Conservation (phyloP, 1,140 invertebrate species). For the Cyclina sinensis region DNA sequence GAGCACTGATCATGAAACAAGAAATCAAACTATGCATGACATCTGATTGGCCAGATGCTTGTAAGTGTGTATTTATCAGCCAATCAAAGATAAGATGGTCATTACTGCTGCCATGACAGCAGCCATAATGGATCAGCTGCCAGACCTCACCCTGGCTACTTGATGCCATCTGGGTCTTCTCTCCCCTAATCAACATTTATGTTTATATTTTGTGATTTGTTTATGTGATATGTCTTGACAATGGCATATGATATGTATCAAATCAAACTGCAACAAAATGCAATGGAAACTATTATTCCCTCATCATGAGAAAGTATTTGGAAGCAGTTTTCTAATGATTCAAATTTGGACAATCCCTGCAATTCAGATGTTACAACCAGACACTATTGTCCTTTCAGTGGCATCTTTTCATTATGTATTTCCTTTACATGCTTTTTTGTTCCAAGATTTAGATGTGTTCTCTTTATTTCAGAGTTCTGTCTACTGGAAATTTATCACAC, state of each 20-base stretch:
- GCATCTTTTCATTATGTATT: too few species aligned
- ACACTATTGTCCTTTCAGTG: too few species aligned
- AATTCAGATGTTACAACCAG: too few species aligned
- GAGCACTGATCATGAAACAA: constrained; percentile 3
- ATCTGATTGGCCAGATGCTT: constrained; percentile 29
- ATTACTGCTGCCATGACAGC: constrained; percentile 31
- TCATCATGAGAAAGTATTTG: not conserved
- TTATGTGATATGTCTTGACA: constrained; percentile 36
- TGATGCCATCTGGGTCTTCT: constrained; percentile 24
- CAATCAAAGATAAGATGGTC: constrained; percentile 30
- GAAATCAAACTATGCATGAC: constrained; percentile 2
- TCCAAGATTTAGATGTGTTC: not conserved
- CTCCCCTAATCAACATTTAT: constrained; percentile 9
- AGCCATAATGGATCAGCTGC: constrained; percentile 52
- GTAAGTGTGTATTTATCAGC: constrained; percentile 35
- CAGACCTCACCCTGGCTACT: constrained; percentile 22
- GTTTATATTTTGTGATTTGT: constrained; percentile 37
- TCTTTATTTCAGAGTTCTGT: not conserved
- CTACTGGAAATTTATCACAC: not conserved
- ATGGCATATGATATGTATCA: constrained; percentile 32
- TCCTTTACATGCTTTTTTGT: too few species aligned
- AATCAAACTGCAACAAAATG: constrained; percentile 6
- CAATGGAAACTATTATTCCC: not conserved
- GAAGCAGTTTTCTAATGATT: too few species aligned
- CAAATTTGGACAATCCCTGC: too few species aligned